Base-by-base conservation (phyloP, 2,113 vertebrate species). In the Catharus bicknelli region DNA sequence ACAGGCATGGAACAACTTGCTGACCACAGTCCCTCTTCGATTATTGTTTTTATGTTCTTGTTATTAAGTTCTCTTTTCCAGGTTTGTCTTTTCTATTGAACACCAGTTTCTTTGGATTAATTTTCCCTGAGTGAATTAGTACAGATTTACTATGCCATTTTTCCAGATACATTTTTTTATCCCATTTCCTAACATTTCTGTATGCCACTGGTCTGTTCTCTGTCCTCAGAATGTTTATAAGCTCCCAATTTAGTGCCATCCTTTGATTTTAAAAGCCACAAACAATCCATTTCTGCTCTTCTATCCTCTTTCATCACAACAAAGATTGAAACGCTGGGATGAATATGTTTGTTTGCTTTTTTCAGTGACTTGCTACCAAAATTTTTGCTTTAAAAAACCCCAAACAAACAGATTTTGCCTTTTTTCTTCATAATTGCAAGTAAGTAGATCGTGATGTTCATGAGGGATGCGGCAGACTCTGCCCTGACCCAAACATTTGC, bases 241-340 rank as follows among this genome's bases (percentile, higher is more conserved):
- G 51, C 47, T 90, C 67, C 30, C 43, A 70, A 23, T 55, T 89
- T 89, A 55, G 34, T 90, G 75, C 20, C 36, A 78, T 63, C 85
- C 72, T 96, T 94, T 91, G 45, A 91, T 86, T 90, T 68, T 8
- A 86, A 91, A 88, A 76, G 55, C 67, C 76, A 93, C 68, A 83
- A 90, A 68, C 16, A 38, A 77, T 32, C 63, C 32, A 17, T 68
- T 94, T 94, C 43, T 90, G 48, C 20, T 85, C 30, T 67, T 92
- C 75, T 43, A 26, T 47, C 38, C n/a, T 67, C 57, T 90, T 83
- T 83, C 68, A 83, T 81, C 85, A 81, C 45, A 77, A 74, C 7
- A 47, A 62, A 82, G 25, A 61, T 14, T 4, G 5, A 94, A 90
- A 68, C 5, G 16, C 23, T 50, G 12, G 27, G 10, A 32, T 54